Base-by-base conservation (phyloP, 2,113 vertebrate genomes). In the Pelecanus crispus region DNA sequence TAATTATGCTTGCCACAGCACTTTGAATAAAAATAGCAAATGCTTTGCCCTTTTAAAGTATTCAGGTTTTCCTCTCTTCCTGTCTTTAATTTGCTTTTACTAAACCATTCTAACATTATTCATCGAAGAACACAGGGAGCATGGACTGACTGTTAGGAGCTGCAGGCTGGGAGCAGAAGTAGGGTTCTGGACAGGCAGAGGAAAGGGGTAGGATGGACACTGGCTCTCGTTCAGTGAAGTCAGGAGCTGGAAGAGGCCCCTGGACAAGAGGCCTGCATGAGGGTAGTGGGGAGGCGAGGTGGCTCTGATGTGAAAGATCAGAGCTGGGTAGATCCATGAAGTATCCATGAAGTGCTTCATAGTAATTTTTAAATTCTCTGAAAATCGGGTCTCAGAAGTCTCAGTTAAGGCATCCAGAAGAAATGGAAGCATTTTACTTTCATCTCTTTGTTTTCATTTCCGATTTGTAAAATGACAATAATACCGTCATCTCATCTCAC, bases 11-110 rank as follows among this genome's bases (percentile, higher is more conserved):
- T 1, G 0, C 55, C 28, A n/a, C 9, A 11, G 14, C 32, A 36
- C 52, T 94, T 74, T 32, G 58, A 42, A 73, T 91, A 83, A 90
- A 90, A 88, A 82, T 80, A 88, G 74, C 13, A 88, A 73, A 72
- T 77, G 26, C 55, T 93, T 86, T 95, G 84, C 92, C 81, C 74
- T 95, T 95, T 91, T 58, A 32, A 86, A 92, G 36, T 82, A 32
- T 94, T 85, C 40, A 50, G 9, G 12, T 47, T 86, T 75, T 94
- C 31, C 49, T 91, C 34, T 68, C 55, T 83, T 94, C 24, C n/a
- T 81, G 22, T 73, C n/a, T 81, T 71, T 56, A 77, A 29, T n/a
- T 81, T 90, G 26, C 20, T 92, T 91, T 90, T 86, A 25, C 42
- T 94, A 67, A 83, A 32, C 50, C 18, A 28, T 62, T 90, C 47